Base-by-base conservation (phyloP, 2,113 vertebrate species). In the Dicentrarchus labrax region DNA sequence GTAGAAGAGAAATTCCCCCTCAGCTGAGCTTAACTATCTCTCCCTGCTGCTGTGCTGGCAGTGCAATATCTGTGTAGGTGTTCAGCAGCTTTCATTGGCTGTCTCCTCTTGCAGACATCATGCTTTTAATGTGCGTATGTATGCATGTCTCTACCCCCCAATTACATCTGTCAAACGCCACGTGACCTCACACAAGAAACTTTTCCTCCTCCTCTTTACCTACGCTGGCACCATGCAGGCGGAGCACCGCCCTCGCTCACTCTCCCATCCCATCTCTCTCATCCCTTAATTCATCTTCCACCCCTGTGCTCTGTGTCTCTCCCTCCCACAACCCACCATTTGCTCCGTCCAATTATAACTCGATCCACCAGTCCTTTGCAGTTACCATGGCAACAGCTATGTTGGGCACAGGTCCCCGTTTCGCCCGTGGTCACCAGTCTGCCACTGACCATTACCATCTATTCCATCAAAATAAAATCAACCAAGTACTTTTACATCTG, bases 331-430 rank as follows among this genome's bases (percentile, higher is more conserved):
- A 68, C 91, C 90, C 82, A 88, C 87, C 89, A 87, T 91, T 93
- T 91, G 84, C 91, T 90, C 83, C 43, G 61, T 91, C 94, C 92
- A 95, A 95, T 94, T 93, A 94, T 92, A 94, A 94, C 93, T 94
- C 80, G 62, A 91, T 92, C 82, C 81, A 83, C 91, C 89, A 76
- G 78, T 88, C 80, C 80, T 88, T 88, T 86, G 82, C 89, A 88
- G 94, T 95, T 94, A 92, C 94, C 93, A 94, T 91, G 87, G 94
- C 93, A 95, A 95, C 93, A 94, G 88, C 85, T 86, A 85, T 88
- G 90, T 93, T 86, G 89, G 88, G 86, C 85, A 88, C 83, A 92
- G 81, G 90, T 90, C 84, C 88, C 68, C 36, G 41, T 88, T 85
- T 89, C 59, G 76, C 82, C 69, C 13, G 45, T 56, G 78, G 88